Evolutionary conservation across 2,888 invertebrate species (phyloP).

Genomic region (Lycocerus yunnanus): DNA sequence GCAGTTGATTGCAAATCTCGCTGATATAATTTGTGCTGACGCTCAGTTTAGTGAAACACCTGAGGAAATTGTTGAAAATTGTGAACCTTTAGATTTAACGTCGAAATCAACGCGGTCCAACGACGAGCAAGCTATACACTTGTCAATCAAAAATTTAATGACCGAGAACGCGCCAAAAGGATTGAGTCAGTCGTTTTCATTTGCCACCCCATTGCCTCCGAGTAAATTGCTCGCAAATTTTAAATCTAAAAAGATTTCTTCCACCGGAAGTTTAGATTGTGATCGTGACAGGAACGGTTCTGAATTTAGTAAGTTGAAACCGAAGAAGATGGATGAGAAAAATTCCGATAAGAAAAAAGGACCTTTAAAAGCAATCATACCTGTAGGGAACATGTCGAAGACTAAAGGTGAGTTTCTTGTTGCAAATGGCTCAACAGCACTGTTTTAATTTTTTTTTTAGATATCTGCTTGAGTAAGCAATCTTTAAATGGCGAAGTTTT

Average conservation of each 20-base stretch:
- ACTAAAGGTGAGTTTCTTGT: constrained; percentile 13
- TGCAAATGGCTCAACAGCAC: no score
- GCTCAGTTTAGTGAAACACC: constrained; percentile 3
- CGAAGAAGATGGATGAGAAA: constrained; percentile 26
- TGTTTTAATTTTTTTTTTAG: neutral
- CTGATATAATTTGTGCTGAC: constrained; percentile 32
- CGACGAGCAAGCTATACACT: constrained; percentile 22
- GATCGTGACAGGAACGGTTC: neutral
- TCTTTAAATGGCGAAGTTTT: neutral
- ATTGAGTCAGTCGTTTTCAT: constrained; percentile 26
- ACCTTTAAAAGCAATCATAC: constrained; percentile 37
- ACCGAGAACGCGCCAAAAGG: neutral
- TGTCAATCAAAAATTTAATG: constrained; percentile 6
- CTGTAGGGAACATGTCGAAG: constrained; percentile 35
- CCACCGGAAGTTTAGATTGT: neutral
- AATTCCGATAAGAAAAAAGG: constrained; percentile 21
- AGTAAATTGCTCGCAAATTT: neutral
- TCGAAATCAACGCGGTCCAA: constrained; percentile 7
- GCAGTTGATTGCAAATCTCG: constrained; percentile 31
- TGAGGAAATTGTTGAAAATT: constrained; percentile 13
- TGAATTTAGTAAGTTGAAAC: constrained; percentile 28
- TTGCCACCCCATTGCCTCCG: neutral
- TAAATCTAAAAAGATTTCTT: neutral
- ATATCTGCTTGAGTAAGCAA: neutral
- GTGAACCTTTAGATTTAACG: constrained; percentile 23